Evolutionary conservation across 2,113 vertebrate genomes (phyloP).

Genomic region (Coptodon bakossiorum): DNA sequence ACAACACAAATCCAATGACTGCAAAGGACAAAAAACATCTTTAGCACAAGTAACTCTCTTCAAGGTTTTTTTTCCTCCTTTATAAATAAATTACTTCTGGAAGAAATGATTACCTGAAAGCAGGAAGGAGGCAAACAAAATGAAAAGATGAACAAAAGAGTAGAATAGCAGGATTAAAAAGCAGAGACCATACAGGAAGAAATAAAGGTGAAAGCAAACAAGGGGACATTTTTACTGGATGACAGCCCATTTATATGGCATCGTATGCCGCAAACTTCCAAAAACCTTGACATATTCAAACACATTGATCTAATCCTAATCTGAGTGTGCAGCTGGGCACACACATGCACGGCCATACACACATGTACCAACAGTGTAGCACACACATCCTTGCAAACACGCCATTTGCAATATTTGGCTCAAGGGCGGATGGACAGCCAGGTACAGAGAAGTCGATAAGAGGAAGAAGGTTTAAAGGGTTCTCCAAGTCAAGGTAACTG

Average conservation of each 20-base stretch:
- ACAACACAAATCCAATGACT: neutral
- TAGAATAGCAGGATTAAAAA: neutral
- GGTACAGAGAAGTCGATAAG: conserved; percentile 56
- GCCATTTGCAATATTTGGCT: conserved; percentile 41
- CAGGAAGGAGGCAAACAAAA: neutral
- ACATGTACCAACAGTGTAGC: neutral
- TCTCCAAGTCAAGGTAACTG: conserved; percentile 50
- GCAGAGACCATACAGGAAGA: neutral
- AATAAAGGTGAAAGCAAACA: conserved; percentile 15
- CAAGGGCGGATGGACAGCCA: conserved; percentile 51
- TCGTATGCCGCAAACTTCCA: conserved; percentile 2
- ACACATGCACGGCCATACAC: neutral
- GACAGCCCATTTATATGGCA: conserved; percentile 34
- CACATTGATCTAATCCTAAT: conserved; percentile 60
- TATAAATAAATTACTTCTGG: neutral
- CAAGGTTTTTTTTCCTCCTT: neutral
- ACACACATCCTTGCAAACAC: neutral
- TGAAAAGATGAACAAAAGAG: neutral
- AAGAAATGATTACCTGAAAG: neutral
- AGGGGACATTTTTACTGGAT: conserved; percentile 8
- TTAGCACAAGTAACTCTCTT: neutral
- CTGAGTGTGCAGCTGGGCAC: conserved; percentile 11
- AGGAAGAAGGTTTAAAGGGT: conserved; percentile 54
- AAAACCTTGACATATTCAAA: conserved; percentile 60
- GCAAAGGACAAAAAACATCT: neutral